A percentile compares a stretch with the other conserved stretches of the same genome.
Conservation (phyloP, 2,888 invertebrate species). For the Ochropleura plecta region DNA sequence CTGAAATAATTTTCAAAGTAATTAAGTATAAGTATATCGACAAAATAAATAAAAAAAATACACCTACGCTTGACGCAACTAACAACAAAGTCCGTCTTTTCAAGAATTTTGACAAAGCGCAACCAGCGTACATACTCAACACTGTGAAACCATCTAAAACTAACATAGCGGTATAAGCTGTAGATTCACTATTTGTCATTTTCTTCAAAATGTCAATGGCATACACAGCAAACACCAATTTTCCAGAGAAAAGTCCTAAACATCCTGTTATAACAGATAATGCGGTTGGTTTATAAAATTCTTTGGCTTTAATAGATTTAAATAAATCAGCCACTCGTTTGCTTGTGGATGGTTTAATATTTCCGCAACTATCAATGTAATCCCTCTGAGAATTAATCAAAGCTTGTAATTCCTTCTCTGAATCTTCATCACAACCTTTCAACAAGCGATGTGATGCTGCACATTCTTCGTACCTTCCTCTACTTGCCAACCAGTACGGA, state of each 20-base stretch:
- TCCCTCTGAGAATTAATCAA: slow-evolving; percentile 68
- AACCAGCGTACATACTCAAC: slow-evolving; percentile 69
- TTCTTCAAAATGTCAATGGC: slow-evolving; percentile 75
- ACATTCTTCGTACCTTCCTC: slow-evolving; percentile 70
- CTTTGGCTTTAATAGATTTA: slow-evolving; percentile 49
- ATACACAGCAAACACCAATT: slow-evolving; percentile 72
- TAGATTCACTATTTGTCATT: slow-evolving; percentile 68
- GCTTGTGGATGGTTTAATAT: slow-evolving; percentile 9
- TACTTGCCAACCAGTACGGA: slow-evolving; percentile 74
- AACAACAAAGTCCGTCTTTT: slow-evolving; percentile 70
- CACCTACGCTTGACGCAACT: slow-evolving; percentile 57
- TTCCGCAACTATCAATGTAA: slow-evolving; percentile 43
- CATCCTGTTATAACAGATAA: slow-evolving; percentile 58
- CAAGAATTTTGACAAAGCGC: slow-evolving; percentile 60
- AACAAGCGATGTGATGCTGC: slow-evolving; percentile 69
- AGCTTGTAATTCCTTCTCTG: slow-evolving; percentile 70
- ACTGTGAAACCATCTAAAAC: slow-evolving; percentile 76
- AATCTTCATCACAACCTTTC: slow-evolving; percentile 68
- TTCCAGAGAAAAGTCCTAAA: slow-evolving; percentile 68
- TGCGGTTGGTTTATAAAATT: slow-evolving; percentile 72
- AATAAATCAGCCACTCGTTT: slow-evolving; percentile 33
- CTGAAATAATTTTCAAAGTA: slow-evolving; percentile 53
- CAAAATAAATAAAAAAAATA: slow-evolving; percentile 64
- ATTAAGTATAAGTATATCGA: slow-evolving; percentile 69
- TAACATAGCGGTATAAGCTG: slow-evolving; percentile 74